Conservation (phyloP, 2,113 vertebrate genomes). For the Proterorhinus semilunaris region DNA sequence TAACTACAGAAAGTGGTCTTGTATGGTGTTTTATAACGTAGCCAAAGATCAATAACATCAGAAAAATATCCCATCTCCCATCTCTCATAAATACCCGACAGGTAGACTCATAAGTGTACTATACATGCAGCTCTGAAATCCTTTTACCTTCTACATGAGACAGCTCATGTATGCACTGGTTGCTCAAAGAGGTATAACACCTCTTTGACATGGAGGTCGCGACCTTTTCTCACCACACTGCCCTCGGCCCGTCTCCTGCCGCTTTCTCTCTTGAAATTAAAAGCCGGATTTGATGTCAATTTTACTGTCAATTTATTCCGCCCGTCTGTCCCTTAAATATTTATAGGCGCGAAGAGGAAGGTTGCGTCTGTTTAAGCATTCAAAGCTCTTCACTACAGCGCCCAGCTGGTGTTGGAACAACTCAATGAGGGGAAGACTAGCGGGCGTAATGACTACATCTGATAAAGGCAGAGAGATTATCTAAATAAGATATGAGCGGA, state of each 20-base stretch:
- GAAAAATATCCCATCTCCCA: background rate
- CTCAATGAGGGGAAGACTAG: conserved; percentile 52
- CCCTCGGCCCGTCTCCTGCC: conserved; percentile 45
- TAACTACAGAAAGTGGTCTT: no score
- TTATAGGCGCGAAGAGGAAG: conserved; percentile 65
- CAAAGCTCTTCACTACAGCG: conserved; percentile 50
- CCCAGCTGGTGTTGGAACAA: conserved; percentile 66
- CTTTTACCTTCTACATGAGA: background rate
- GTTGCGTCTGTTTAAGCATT: conserved; percentile 63
- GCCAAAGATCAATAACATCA: no score
- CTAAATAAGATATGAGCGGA: conserved; percentile 71
- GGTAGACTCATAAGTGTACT: background rate
- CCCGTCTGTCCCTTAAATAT: conserved; percentile 73
- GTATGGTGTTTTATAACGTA: no score
- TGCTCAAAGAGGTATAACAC: conserved; percentile 33
- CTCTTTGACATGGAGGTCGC: conserved; percentile 32
- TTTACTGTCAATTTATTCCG: conserved; percentile 77
- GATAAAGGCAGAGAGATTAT: conserved; percentile 58
- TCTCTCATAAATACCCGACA: background rate
- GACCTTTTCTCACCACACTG: conserved; percentile 39
- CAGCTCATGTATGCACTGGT: conserved; percentile 29
- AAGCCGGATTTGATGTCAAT: conserved; percentile 73
- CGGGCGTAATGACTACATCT: conserved; percentile 70
- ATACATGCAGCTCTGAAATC: conserved; percentile 15
- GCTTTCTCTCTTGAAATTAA: conserved; percentile 70